These are phyloP conservation scores for Pseudonaja textilis DNA, from an alignment of 2,113 vertebrate species.

Conservation along the genomic window DNA sequence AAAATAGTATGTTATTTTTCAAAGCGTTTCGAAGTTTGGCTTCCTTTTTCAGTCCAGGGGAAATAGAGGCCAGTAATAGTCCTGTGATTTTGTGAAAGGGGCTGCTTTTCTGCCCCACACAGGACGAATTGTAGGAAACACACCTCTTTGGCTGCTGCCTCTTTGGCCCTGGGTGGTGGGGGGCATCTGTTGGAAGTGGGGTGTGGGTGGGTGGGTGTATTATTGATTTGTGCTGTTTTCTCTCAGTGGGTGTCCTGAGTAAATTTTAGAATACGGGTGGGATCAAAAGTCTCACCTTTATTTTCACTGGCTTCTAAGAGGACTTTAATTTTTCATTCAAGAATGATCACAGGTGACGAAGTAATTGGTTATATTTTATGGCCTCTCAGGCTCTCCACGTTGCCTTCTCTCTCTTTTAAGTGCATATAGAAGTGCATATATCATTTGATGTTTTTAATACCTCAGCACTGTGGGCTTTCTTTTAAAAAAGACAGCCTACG, in stretches of 20 bases:
- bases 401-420: neutral
- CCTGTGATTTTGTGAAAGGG: neutral
- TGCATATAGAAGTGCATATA: neutral
- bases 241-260: neutral
- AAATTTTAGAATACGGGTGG: neutral
- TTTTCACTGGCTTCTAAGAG: neutral
- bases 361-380: neutral
- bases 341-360: neutral
- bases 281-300: neutral
- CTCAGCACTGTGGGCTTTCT: neutral
- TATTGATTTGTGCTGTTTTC: neutral
- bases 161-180: neutral
- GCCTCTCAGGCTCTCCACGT: neutral
- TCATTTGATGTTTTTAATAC: neutral
- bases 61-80: neutral
- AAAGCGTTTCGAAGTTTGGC: neutral
- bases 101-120: neutral
- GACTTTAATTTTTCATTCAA: neutral
- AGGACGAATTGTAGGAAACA: neutral
- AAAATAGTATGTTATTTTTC: neutral
- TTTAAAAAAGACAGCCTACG: neutral
- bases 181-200: neutral
- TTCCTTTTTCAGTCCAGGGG: neutral
- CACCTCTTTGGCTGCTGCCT: neutral
- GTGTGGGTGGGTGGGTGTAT: too few relatives aligned